phyloP scores from a whole-genome alignment of 2,797 vertebrate genomes.

The Melanotaenia boesemani region DNA sequence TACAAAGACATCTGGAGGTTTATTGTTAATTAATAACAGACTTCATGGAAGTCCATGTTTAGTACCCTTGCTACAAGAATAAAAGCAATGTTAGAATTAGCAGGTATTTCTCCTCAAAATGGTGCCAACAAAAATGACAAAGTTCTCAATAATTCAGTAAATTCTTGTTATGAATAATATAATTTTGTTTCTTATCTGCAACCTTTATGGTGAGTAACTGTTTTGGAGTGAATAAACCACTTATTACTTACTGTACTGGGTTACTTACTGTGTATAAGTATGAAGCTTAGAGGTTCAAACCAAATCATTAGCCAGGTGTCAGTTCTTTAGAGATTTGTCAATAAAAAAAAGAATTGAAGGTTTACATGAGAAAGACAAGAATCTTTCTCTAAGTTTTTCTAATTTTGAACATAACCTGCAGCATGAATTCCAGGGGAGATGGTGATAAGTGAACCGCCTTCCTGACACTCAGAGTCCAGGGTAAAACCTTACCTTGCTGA shows the following conservation, averaged over 20 bases:
- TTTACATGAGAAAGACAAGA: too few relatives aligned
- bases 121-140: too few relatives aligned
- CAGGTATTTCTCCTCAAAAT: too few relatives aligned
- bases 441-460: too few relatives aligned
- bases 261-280: background rate
- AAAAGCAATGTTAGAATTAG: too few relatives aligned
- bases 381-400: too few relatives aligned
- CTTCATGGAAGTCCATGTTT: too few relatives aligned
- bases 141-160: background rate
- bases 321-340: background rate
- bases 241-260: background rate
- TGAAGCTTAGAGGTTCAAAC: background rate
- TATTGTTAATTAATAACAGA: too few relatives aligned
- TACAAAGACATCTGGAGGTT: too few relatives aligned
- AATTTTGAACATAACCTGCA: background rate
- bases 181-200: background rate
- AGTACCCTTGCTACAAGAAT: too few relatives aligned
- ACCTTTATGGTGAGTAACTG: background rate
- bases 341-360: background rate
- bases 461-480: background rate
- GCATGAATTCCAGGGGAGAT: background rate
- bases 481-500: background rate
- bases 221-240: background rate
- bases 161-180: too few relatives aligned
- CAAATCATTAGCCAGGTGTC: background rate